These are phyloP conservation scores for Sebastes hopkinsi DNA, from an alignment of 2,797 vertebrate species.

Conservation along the genomic window DNA sequence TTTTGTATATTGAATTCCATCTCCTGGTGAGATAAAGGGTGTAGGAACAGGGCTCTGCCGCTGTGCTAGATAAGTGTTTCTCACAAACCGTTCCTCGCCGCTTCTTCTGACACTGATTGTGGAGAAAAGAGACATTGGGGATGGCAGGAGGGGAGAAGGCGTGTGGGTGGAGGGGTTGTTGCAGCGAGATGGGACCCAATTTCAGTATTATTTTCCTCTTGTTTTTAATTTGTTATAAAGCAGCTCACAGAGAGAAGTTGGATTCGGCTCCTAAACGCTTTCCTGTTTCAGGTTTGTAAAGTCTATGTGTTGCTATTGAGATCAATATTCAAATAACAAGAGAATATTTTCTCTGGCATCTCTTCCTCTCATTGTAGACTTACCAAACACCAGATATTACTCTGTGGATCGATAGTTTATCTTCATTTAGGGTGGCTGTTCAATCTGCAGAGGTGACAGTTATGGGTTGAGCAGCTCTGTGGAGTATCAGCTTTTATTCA, in stretches of 20 bases:
- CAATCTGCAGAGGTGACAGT: conserved; percentile 78
- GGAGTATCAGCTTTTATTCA: conserved; percentile 84
- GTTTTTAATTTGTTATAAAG: conserved; percentile 79
- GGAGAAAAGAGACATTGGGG: conserved; percentile 84
- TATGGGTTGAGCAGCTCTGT: conserved; percentile 79
- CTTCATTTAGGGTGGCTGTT: conserved; percentile 76
- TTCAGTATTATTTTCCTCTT: conserved; percentile 73
- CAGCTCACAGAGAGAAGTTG: conserved; percentile 49
- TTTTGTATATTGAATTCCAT: conserved; percentile 95
- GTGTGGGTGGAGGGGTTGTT: conserved; percentile 51
- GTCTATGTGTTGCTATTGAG: conserved; percentile 31
- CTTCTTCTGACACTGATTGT: conserved; percentile 87
- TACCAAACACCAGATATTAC: conserved; percentile 70
- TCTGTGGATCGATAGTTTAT: conserved; percentile 72
- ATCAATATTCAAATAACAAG: conserved; percentile 66
- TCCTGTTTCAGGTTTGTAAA: conserved; percentile 48
- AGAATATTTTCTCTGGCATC: conserved; percentile 44
- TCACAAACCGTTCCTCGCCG: conserved; percentile 82
- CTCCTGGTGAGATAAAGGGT: conserved; percentile 91
- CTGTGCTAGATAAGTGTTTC: conserved; percentile 87
- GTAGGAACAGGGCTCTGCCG: conserved; percentile 91
- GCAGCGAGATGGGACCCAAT: conserved; percentile 75
- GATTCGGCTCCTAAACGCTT: conserved; percentile 39
- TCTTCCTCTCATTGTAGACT: conserved; percentile 54
- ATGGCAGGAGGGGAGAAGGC: conserved; percentile 66